These are phyloP conservation scores for Labrus mixtus DNA, from an alignment of 2,113 vertebrate species.

Conservation along the genomic window DNA sequence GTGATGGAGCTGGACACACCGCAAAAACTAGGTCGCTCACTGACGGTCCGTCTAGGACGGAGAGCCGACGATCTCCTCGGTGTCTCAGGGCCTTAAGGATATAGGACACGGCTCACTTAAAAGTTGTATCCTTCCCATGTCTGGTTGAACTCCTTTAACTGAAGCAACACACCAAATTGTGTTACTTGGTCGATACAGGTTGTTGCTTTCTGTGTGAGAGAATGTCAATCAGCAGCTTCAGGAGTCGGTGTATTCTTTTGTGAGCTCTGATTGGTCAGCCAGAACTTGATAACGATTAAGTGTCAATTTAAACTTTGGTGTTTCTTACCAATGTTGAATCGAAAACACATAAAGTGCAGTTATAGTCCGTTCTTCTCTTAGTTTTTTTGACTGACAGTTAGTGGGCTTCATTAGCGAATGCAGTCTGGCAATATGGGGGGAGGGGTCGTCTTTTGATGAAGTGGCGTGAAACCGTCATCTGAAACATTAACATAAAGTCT, in stretches of 20 bases:
- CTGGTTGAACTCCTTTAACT: too few relatives aligned
- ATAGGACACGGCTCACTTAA: too few relatives aligned
- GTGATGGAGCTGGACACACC: too few relatives aligned
- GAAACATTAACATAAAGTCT: background rate
- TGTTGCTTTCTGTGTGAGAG: background rate
- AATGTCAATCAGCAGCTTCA: slow-evolving; percentile 11
- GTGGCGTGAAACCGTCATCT: background rate
- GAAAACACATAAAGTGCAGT: too few relatives aligned
- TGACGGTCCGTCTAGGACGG: too few relatives aligned
- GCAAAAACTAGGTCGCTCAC: too few relatives aligned
- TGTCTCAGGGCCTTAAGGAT: too few relatives aligned
- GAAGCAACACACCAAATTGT: too few relatives aligned
- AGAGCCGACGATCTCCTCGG: too few relatives aligned
- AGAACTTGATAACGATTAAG: slow-evolving; percentile 8
- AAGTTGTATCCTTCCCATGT: too few relatives aligned
- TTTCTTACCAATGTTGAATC: slow-evolving; percentile 27
- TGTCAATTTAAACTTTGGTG: slow-evolving; percentile 19
- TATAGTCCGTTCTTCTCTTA: slow-evolving; percentile 13
- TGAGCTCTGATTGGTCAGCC: background rate
- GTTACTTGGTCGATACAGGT: too few relatives aligned
- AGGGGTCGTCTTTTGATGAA: slow-evolving; percentile 17
- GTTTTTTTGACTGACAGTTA: slow-evolving; percentile 32
- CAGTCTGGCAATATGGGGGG: slow-evolving; percentile 5
- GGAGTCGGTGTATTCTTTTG: background rate
- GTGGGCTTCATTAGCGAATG: slow-evolving; percentile 34